phyloP scores from a whole-genome alignment of 2,888 invertebrate genomes.

The Sarcophaga carnaria region DNA sequence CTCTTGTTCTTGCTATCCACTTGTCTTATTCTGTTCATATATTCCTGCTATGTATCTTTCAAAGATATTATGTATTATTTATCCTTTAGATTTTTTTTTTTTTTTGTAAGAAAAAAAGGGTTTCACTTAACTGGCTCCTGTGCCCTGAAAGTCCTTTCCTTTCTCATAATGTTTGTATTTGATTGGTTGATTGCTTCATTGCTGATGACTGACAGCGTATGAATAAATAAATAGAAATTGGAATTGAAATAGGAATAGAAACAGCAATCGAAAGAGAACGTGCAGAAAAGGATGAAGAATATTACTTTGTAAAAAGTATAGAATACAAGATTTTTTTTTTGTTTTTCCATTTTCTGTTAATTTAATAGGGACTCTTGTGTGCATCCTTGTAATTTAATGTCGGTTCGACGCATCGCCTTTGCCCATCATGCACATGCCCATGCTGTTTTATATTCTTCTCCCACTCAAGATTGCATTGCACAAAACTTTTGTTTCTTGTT shows the following conservation, averaged over 20 bases:
- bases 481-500: too few species aligned
- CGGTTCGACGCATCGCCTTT: not conserved
- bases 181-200: not conserved
- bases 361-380: not conserved
- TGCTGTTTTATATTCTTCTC: too few species aligned
- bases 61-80: not conserved
- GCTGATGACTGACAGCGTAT: not conserved
- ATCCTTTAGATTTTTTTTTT: too few species aligned
- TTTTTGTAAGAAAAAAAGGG: too few species aligned
- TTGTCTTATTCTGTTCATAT: not conserved
- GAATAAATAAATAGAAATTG: not conserved
- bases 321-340: not conserved
- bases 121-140: too few species aligned
- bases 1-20: not conserved
- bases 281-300: not conserved
- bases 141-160: too few species aligned
- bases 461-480: too few species aligned
- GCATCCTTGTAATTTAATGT: not conserved
- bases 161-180: not conserved
- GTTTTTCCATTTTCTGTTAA: not conserved
- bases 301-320: not conserved
- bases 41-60: not conserved
- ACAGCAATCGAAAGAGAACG: not conserved
- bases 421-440: too few species aligned
- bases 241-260: not conserved